phyloP scores from a whole-genome alignment of 2,113 vertebrate genomes.

The Triplophysa dalaica region DNA sequence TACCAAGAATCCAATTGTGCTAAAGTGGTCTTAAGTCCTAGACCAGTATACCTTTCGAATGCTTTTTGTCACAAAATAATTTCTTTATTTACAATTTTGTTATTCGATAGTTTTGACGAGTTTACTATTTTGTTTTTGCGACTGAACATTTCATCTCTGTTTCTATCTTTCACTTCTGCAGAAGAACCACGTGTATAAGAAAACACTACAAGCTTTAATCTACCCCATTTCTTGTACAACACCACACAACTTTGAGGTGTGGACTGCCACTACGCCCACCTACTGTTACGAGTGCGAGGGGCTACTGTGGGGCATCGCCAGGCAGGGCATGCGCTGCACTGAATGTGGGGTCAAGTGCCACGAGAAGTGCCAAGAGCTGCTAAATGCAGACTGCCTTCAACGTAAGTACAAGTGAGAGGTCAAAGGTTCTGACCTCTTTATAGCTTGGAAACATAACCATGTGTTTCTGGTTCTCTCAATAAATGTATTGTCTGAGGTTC shows the following conservation, averaged over 20 bases:
- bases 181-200: conserved; percentile 98
- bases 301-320: conserved; percentile 94
- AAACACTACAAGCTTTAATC: conserved; percentile 97
- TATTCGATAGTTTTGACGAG: no score
- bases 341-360: conserved; percentile 98
- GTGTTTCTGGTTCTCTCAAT: no score
- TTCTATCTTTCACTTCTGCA: conserved; percentile 63
- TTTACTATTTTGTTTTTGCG: not conserved
- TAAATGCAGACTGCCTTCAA: conserved; percentile 96
- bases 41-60: no score
- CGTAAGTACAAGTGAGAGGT: conserved; percentile 77
- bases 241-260: conserved; percentile 96
- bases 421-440: not conserved
- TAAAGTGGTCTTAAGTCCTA: no score
- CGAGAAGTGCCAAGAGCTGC: conserved; percentile 97
- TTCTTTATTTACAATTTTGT: no score
- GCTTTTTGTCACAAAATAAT: no score
- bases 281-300: conserved; percentile 99
- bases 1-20: no score
- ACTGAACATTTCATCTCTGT: not conserved
- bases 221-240: conserved; percentile 98
- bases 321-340: conserved; percentile 95
- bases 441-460: no score
- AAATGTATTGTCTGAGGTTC: not conserved
- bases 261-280: conserved; percentile 95